Conservation (phyloP, 2,888 invertebrate genomes). For the Gari tellinella region DNA sequence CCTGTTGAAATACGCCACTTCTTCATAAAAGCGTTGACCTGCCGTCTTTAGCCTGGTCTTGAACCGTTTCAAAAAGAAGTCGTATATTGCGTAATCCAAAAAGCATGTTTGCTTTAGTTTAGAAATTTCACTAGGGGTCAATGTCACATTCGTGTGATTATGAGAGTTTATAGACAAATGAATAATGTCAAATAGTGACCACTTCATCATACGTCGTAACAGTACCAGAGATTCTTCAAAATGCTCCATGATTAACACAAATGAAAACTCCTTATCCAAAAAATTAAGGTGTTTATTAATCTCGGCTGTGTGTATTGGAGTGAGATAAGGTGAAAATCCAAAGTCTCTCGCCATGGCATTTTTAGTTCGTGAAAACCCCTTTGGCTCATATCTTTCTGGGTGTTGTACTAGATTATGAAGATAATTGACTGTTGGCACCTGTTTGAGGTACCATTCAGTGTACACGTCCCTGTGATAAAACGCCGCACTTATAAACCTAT, state of each 20-base stretch:
- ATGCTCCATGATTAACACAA: slow-evolving; percentile 21
- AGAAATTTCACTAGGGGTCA: background rate
- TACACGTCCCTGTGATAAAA: slow-evolving; percentile 33
- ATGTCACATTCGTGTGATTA: background rate
- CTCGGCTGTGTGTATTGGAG: no score
- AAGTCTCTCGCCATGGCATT: slow-evolving; percentile 40
- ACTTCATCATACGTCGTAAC: slow-evolving; percentile 18
- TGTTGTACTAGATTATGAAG: slow-evolving; percentile 22
- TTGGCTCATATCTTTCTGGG: slow-evolving; percentile 24
- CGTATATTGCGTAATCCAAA: slow-evolving; percentile 31
- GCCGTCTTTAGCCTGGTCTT: slow-evolving; percentile 1
- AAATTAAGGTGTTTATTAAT: no score
- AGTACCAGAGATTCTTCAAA: slow-evolving; percentile 25
- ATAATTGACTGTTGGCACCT: slow-evolving; percentile 17
- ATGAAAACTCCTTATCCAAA: slow-evolving; percentile 20
- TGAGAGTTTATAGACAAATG: slow-evolving; percentile 15
- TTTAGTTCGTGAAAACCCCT: slow-evolving; percentile 23
- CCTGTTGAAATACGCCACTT: slow-evolving; percentile 12
- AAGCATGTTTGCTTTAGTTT: slow-evolving; percentile 25
- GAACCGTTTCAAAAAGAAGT: slow-evolving; percentile 13
- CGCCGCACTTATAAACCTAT: slow-evolving; percentile 44
- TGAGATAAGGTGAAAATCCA: slow-evolving; percentile 15
- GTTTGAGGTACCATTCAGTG: background rate
- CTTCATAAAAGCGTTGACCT: slow-evolving; percentile 7
- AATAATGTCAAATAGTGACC: slow-evolving; percentile 21